These are phyloP conservation scores for Pycnonotus jocosus DNA, from an alignment of 2,113 vertebrate genomes.

Conservation along the genomic window DNA sequence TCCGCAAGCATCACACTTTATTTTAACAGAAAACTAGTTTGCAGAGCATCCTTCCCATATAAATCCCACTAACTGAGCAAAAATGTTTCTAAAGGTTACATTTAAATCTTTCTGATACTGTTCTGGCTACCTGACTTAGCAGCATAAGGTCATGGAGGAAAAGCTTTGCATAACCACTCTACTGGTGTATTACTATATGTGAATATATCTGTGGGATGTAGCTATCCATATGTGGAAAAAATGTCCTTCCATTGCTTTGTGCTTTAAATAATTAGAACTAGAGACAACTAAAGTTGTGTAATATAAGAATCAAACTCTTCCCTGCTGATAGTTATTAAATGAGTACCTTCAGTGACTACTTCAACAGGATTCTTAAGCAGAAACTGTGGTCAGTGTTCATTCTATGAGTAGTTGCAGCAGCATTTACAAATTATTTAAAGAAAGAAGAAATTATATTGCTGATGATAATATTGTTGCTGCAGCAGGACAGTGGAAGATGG, in stretches of 20 bases:
- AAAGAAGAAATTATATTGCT: neutral
- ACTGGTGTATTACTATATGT: neutral
- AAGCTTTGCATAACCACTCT: neutral
- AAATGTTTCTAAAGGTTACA: neutral
- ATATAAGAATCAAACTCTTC: neutral
- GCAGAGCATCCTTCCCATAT: neutral
- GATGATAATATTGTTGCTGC: neutral
- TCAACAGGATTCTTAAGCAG: neutral
- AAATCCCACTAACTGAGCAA: neutral
- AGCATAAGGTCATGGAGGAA: neutral
- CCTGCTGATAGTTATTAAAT: neutral
- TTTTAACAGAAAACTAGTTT: neutral
- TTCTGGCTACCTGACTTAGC: neutral
- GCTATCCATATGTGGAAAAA: neutral
- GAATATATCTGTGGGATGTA: neutral
- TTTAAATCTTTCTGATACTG: neutral
- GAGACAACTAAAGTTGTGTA: neutral
- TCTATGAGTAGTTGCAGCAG: neutral
- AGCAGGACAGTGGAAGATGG: neutral
- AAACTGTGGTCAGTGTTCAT: neutral
- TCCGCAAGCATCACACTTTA: neutral
- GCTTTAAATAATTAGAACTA: neutral
- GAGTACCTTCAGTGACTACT: neutral
- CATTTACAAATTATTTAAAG: neutral
- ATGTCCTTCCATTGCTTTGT: neutral